Percentiles rank a stretch among this genome's conserved stretches.
Evolutionary conservation across 2,888 invertebrate species (phyloP).

Genomic region (Spisula solida): DNA sequence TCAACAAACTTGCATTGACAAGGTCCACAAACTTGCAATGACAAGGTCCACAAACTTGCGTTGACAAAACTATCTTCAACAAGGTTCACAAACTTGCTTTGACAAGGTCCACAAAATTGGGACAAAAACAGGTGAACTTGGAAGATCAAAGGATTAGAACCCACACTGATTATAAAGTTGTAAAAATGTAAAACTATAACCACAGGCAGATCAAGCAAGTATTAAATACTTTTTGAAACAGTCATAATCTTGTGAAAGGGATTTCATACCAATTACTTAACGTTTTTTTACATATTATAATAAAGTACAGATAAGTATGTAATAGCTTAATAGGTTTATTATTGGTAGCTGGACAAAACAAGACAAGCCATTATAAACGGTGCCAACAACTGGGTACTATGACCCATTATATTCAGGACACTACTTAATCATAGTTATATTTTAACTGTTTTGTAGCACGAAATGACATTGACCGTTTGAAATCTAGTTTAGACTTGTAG

Average conservation of each 20-base stretch:
- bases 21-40: no score
- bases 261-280: not conserved
- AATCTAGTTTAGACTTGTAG: not conserved
- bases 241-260: not conserved
- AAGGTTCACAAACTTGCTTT: no score
- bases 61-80: no score
- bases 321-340: not conserved
- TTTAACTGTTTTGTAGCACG: not conserved
- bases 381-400: not conserved
- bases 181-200: not conserved
- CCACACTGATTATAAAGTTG: not conserved
- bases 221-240: conserved; percentile 9
- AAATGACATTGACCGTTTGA: not conserved
- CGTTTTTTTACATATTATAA: not conserved
- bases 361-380: not conserved
- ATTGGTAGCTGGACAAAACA: not conserved
- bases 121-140: no score
- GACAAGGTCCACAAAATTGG: no score
- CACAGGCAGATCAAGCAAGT: not conserved
- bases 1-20: no score
- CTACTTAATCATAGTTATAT: not conserved
- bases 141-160: not conserved
- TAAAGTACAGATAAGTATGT: not conserved
- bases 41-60: no score
- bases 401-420: not conserved